phyloP scores from a whole-genome alignment of 2,888 invertebrate genomes.

The Papilio gigon region DNA sequence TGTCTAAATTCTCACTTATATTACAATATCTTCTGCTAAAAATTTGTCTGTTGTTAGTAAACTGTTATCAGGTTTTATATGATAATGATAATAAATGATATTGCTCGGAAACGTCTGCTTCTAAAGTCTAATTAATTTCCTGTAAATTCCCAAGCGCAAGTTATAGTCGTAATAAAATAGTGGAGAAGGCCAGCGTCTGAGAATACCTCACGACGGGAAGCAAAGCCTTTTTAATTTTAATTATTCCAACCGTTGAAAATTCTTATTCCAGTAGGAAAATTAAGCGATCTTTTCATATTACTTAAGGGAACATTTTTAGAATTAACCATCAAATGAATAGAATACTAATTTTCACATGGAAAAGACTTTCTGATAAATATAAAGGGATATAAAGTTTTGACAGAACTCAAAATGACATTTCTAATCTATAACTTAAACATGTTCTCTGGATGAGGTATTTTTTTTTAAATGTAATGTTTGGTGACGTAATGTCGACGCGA shows the following conservation, averaged over 20 bases:
- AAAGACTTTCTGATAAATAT: background rate
- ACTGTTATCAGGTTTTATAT: background rate
- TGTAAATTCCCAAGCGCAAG: conserved; percentile 20
- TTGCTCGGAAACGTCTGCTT: conserved; percentile 6
- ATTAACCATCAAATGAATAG: background rate
- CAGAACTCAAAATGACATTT: background rate
- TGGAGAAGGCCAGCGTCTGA: conserved; percentile 13
- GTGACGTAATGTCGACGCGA: conserved; percentile 55
- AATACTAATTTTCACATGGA: background rate
- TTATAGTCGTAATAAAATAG: conserved; percentile 34
- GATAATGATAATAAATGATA: conserved; percentile 12
- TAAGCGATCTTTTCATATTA: background rate
- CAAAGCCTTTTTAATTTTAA: conserved; percentile 22
- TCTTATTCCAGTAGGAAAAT: background rate
- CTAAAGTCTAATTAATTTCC: conserved; percentile 32
- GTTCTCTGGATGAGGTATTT: background rate
- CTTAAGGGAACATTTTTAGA: background rate
- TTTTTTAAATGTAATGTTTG: conserved; percentile 61
- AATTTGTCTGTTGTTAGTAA: background rate
- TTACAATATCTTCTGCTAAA: background rate
- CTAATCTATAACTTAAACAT: background rate
- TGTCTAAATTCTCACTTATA: too few relatives aligned
- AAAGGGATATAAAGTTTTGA: background rate
- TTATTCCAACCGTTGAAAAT: conserved; percentile 10
- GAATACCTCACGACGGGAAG: conserved; percentile 23